Percentiles rank a stretch among this genome's conserved stretches.
phyloP scores from a whole-genome alignment of 2,797 vertebrate genomes.

The Diplodus puntazzo region DNA sequence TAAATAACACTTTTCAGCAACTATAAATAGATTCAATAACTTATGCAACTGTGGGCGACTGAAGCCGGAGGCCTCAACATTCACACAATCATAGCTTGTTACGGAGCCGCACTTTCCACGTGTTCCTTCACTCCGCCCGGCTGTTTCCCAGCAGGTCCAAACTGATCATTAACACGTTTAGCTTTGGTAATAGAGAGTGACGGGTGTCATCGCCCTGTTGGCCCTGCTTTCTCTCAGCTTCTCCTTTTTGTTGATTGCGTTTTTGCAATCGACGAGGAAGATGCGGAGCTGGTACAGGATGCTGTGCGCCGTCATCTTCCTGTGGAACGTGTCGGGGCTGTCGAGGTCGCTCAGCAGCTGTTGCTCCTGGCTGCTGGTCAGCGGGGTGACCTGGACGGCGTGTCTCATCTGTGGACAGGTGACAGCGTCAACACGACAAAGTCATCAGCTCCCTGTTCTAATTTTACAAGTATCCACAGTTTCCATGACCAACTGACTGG shows the following conservation, averaged over 20 bases:
- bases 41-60: not conserved
- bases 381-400: constrained; percentile 30
- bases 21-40: constrained; percentile 75
- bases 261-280: constrained; percentile 84
- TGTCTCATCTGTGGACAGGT: constrained; percentile 80
- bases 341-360: constrained; percentile 66
- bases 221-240: not conserved
- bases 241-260: constrained; percentile 70
- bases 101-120: not conserved
- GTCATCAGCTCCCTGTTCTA: too few species aligned
- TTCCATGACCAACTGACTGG: too few species aligned
- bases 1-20: constrained; percentile 56
- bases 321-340: constrained; percentile 73
- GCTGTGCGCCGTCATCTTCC: constrained; percentile 77
- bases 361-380: constrained; percentile 58
- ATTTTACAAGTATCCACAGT: too few species aligned
- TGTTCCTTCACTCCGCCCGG: not conserved
- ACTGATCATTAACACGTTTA: not conserved
- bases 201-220: not conserved
- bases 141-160: too few species aligned
- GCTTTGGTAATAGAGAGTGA: not conserved
- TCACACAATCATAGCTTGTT: not conserved
- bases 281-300: constrained; percentile 83
- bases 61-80: not conserved
- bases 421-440: not conserved